Evolutionary conservation across 2,113 vertebrate genomes (phyloP).

Genomic region (Tonatia bakeri): DNA sequence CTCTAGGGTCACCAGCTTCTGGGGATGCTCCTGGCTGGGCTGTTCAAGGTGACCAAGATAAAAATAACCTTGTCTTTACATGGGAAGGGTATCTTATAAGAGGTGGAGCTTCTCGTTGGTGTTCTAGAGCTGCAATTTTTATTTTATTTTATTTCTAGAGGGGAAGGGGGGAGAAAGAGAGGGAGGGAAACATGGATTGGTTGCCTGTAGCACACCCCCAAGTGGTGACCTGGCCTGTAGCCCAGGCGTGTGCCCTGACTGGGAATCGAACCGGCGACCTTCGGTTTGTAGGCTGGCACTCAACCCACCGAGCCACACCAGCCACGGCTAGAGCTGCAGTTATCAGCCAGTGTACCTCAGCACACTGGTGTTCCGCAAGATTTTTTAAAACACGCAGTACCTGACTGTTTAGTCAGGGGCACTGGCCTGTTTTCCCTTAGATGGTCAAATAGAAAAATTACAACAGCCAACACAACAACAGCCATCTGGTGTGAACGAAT

Average conservation of each 20-base stretch:
- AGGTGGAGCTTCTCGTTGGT: fast-evolving
- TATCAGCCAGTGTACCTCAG: not conserved
- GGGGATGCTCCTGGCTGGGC: too few relatives aligned
- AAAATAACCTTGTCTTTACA: not conserved
- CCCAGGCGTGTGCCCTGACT: too few relatives aligned
- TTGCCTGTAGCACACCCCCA: too few relatives aligned
- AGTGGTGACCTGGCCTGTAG: too few relatives aligned
- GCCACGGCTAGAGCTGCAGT: not conserved
- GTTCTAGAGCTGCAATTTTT: not conserved
- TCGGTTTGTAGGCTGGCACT: too few relatives aligned
- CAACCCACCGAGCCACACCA: too few relatives aligned
- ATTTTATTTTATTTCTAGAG: too few relatives aligned
- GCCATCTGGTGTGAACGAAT: not conserved
- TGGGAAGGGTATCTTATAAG: not conserved
- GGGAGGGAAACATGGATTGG: too few relatives aligned
- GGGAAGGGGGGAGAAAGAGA: too few relatives aligned
- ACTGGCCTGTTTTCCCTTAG: too few relatives aligned
- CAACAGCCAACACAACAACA: not conserved
- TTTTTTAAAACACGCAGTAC: not conserved
- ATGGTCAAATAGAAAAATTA: not conserved
- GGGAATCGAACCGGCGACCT: too few relatives aligned
- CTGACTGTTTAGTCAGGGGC: not conserved
- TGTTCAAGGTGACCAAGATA: fast-evolving
- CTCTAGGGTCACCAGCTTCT: not conserved
- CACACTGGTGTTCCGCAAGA: not conserved